These are phyloP conservation scores for Drosophila tropicalis DNA, from an alignment of 1,140 invertebrate species.

Conservation along the genomic window DNA sequence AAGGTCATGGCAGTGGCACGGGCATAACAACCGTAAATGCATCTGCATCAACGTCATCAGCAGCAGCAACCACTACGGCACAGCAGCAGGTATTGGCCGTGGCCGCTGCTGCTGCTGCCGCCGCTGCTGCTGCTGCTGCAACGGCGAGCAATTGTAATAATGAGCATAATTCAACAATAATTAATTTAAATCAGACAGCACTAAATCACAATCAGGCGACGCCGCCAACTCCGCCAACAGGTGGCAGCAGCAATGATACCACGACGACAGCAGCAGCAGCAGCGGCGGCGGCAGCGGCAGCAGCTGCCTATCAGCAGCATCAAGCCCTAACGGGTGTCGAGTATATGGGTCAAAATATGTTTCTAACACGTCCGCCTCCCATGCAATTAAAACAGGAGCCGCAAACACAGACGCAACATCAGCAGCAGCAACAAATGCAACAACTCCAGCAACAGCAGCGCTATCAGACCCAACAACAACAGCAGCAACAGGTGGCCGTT, in stretches of 20 bases:
- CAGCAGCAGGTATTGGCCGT: conserved; percentile 64
- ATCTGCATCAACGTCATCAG: conserved; percentile 39
- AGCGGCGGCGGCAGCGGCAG: conserved; percentile 21
- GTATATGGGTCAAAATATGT: conserved; percentile 81
- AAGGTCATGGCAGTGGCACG: conserved; percentile 50
- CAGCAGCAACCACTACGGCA: conserved; percentile 14
- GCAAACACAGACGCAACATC: conserved; percentile 50
- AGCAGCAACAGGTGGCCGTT: conserved; percentile 63
- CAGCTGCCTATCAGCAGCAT: conserved; percentile 64
- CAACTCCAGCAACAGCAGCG: conserved; percentile 50
- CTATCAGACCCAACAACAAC: conserved; percentile 57
- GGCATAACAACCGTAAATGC: conserved; percentile 35
- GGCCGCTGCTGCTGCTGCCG: conserved; percentile 53
- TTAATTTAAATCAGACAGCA: conserved; percentile 81
- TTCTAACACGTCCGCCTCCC: conserved; percentile 63
- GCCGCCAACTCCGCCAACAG: conserved; percentile 36
- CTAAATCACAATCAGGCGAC: conserved; percentile 30
- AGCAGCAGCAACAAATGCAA: conserved; percentile 44
- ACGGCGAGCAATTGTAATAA: conserved; percentile 66
- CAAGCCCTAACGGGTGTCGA: conserved; percentile 57
- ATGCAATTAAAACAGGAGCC: conserved; percentile 76
- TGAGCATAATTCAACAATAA: conserved; percentile 62
- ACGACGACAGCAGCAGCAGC: conserved; percentile 42
- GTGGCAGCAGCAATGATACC: conserved; percentile 30
- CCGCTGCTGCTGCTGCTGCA: conserved; percentile 49